phyloP scores from a whole-genome alignment of 2,888 invertebrate genomes.

The Scaptodrosophila latifasciaeformis region DNA sequence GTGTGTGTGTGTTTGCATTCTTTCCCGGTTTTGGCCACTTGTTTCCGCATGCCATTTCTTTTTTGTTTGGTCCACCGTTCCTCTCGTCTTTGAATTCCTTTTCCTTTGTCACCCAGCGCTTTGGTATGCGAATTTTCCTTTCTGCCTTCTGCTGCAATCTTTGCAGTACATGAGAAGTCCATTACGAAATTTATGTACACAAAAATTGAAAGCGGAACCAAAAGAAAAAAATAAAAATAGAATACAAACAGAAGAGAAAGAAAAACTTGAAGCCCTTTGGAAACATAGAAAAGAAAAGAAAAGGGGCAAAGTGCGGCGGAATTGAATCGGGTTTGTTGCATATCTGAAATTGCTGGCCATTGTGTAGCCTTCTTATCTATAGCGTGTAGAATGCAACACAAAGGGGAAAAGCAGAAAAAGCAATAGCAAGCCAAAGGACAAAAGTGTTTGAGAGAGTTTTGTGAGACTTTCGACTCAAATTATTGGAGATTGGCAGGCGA shows the following conservation, averaged over 20 bases:
- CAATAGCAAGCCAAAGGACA: conserved; percentile 25
- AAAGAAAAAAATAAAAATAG: conserved; percentile 27
- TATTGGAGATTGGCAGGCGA: no score
- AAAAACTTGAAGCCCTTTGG: no score
- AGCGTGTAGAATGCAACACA: background rate
- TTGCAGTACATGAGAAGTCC: conserved; percentile 58
- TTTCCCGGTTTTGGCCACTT: conserved; percentile 39
- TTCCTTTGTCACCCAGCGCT: no score
- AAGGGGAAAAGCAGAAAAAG: conserved; percentile 13
- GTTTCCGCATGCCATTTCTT: conserved; percentile 46
- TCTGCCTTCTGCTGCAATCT: conserved; percentile 26
- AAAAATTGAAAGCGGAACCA: conserved; percentile 55
- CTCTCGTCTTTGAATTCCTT: conserved; percentile 30
- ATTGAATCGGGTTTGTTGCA: conserved; percentile 40
- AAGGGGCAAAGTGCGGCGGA: background rate
- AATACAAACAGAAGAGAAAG: conserved; percentile 11
- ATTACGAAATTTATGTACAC: conserved; percentile 66
- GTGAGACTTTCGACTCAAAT: conserved; percentile 16
- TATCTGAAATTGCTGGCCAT: conserved; percentile 36
- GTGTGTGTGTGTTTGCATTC: background rate
- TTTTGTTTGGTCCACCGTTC: background rate
- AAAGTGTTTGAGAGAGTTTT: conserved; percentile 9
- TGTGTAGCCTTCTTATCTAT: conserved; percentile 12
- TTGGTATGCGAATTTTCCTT: conserved; percentile 14
- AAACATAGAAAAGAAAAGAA: background rate